Evolutionary conservation across 1,140 invertebrate species (phyloP), one percentile per base, ranked within the genome.

Genomic region (Diachasmimorpha longicaudata): DNA sequence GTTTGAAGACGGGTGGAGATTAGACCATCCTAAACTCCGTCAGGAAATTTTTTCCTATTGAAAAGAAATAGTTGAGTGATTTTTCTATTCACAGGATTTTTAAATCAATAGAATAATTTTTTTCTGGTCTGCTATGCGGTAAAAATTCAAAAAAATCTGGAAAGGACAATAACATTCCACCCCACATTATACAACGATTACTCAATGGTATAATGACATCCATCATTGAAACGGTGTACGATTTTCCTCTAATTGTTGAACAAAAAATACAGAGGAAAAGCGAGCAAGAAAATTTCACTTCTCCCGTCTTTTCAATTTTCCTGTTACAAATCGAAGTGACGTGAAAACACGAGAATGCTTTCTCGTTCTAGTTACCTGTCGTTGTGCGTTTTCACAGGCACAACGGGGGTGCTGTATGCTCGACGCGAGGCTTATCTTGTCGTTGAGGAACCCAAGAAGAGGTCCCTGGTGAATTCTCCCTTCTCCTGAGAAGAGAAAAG

Each of bases 381-480:
- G n/a, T 42, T 70, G 68, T 42, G 67, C 37, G 44, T 63, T 73
- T 73, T 73, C 52, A 37, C 52, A 39, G 48, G 21, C 21, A 72
- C 46, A 19, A 72, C 44, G 36, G 21, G 25, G 44, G 46, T 72
- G 70, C 67, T 82, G 82, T 79, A 72, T 79, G 78, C 73, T 67
- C 74, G 76, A 72, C 81, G 81, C 79, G 79, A 78, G 76, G 78
- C 80, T 87, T 86, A 87, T 87, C 86, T 87, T 86, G 85, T 87
- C 82, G 58, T 81, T 25, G 70, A 14, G 13, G 21, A 25, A 36
- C 72, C 23, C 63, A 21, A 36, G 25, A 74, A 70, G 67, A 46
- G 58, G 72, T 74, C 42, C 31, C 71, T 4, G 2, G 69, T n/a
- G 69, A 42, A 21, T 11, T 44, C 21, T 42, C 36, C 31, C 25